phyloP scores from a whole-genome alignment of 2,113 vertebrate genomes.

The Panthera tigris region DNA sequence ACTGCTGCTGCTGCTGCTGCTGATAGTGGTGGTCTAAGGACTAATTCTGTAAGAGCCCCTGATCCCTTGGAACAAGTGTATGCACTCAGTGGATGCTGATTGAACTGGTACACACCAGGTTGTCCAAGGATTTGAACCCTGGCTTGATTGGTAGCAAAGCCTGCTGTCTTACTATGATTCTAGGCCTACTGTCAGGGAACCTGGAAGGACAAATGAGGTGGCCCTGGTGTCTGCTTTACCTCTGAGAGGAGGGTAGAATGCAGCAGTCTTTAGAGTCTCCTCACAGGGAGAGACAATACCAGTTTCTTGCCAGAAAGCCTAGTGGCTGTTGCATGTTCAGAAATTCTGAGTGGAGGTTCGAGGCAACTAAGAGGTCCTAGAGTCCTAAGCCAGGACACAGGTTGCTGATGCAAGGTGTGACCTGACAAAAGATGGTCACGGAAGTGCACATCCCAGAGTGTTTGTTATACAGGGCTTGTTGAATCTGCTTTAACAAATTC shows the following conservation, averaged over 20 bases:
- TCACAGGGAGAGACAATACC: neutral
- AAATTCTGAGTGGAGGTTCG: constrained; percentile 19
- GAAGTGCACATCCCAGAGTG: neutral
- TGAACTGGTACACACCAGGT: neutral
- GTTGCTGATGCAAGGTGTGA: neutral
- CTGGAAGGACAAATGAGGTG: neutral
- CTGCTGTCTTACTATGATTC: neutral
- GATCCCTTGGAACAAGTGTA: neutral
- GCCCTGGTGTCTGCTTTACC: neutral
- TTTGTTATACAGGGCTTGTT: neutral
- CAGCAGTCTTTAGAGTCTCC: neutral
- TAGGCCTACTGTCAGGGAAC: neutral
- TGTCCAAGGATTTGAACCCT: neutral
- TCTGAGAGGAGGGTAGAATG: neutral
- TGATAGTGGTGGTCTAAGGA: neutral
- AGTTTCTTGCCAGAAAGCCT: constrained; percentile 7
- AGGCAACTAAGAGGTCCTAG: neutral
- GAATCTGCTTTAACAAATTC: neutral
- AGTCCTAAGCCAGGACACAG: neutral
- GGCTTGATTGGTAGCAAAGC: neutral
- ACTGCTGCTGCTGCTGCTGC: neutral
- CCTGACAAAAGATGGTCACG: neutral
- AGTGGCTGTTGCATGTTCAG: neutral
- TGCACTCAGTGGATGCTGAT: neutral
- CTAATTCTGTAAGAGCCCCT: neutral